Conservation (phyloP, 1,140 invertebrate genomes). For the Drosophila quadrilineata region DNA sequence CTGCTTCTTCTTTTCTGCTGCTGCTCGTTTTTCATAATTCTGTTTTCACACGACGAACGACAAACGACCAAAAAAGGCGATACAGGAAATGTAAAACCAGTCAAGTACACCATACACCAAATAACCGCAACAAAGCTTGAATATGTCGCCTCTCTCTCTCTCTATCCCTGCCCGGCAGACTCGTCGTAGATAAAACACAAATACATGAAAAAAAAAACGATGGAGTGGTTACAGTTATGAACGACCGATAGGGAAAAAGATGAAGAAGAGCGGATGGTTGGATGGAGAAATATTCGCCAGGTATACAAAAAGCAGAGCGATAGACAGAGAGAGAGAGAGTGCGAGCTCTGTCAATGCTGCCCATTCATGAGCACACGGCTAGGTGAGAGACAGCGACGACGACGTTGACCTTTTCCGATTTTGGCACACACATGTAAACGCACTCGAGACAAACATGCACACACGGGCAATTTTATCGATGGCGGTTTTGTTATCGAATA, state of each 20-base stretch:
- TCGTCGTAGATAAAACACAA: slow-evolving; percentile 12
- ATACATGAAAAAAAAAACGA: too few relatives aligned
- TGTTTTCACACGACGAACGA: slow-evolving; percentile 40
- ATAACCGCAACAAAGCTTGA: slow-evolving; percentile 60
- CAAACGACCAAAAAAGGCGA: slow-evolving; percentile 57
- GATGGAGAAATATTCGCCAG: background rate
- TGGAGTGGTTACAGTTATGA: slow-evolving; percentile 27
- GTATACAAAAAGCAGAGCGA: background rate
- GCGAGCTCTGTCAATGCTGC: background rate
- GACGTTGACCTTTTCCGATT: slow-evolving; percentile 37
- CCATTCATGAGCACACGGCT: slow-evolving; percentile 29
- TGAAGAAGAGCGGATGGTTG: background rate
- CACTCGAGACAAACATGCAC: too few relatives aligned
- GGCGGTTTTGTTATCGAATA: slow-evolving; percentile 21
- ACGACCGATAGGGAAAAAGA: background rate
- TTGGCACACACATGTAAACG: slow-evolving; percentile 9
- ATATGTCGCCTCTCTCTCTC: slow-evolving; percentile 36
- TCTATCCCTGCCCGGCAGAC: too few relatives aligned
- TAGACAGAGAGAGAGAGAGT: background rate
- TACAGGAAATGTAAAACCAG: slow-evolving; percentile 75
- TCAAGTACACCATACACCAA: slow-evolving; percentile 52
- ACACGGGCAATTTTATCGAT: slow-evolving; percentile 27
- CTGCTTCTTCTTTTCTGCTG: slow-evolving; percentile 15
- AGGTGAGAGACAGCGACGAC: too few relatives aligned
- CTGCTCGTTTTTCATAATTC: slow-evolving; percentile 43